phyloP scores from a whole-genome alignment of 2,797 vertebrate species.

The Paratrypauchen microcephalus region DNA sequence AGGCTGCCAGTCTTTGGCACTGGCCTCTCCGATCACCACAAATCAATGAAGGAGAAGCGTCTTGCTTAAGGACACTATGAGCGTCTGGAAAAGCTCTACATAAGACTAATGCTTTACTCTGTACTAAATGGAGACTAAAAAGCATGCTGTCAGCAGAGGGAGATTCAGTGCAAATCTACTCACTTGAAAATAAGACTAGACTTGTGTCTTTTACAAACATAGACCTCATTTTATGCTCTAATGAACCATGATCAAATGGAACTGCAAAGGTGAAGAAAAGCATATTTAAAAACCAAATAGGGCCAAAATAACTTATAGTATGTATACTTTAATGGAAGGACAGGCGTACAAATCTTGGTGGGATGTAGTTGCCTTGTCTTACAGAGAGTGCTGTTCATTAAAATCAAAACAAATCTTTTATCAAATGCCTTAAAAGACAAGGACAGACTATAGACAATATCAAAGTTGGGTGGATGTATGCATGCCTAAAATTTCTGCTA shows the following conservation, averaged over 20 bases:
- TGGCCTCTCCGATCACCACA: no score
- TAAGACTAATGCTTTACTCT: no score
- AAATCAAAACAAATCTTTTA: not conserved
- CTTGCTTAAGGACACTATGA: no score
- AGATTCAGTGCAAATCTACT: not conserved
- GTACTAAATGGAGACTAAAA: no score
- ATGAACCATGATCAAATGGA: not conserved
- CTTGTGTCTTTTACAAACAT: not conserved
- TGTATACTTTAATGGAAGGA: not conserved
- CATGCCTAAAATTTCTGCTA: no score
- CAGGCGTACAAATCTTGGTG: not conserved
- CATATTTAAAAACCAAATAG: no score
- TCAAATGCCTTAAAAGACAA: not conserved
- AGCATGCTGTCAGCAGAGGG: not conserved
- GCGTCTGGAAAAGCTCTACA: no score
- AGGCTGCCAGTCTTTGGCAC: no score
- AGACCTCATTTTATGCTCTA: not conserved
- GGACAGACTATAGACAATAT: not conserved
- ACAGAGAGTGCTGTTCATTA: not conserved
- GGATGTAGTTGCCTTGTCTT: not conserved
- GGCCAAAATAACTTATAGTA: not conserved
- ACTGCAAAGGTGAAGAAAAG: not conserved
- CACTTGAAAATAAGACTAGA: not conserved
- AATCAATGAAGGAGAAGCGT: no score
- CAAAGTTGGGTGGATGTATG: not conserved